phyloP scores from a whole-genome alignment of 2,888 invertebrate genomes.

The Orthosia cruda region DNA sequence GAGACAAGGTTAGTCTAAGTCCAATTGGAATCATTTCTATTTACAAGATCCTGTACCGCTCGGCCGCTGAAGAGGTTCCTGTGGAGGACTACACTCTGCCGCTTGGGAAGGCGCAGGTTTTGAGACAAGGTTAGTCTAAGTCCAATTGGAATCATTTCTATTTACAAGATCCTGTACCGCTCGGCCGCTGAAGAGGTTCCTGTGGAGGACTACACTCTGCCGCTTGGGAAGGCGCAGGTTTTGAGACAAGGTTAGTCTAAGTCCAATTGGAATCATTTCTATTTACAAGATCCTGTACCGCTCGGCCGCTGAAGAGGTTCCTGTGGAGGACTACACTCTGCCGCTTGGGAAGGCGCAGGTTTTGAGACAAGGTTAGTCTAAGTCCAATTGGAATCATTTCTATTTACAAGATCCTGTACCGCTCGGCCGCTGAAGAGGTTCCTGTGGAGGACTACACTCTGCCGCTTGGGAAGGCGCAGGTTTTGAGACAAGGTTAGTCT shows the following conservation, averaged over 20 bases:
- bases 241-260: conserved; percentile 93
- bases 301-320: conserved; percentile 98
- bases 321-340: conserved; percentile 94
- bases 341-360: conserved; percentile 98
- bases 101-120: conserved; percentile 97
- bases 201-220: conserved; percentile 94
- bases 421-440: conserved; percentile 98
- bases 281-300: conserved; percentile 98
- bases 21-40: too few relatives aligned
- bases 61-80: conserved; percentile 98
- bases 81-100: conserved; percentile 94
- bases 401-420: conserved; percentile 98
- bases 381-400: too few relatives aligned
- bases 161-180: conserved; percentile 98
- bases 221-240: conserved; percentile 97
- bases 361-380: conserved; percentile 93
- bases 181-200: conserved; percentile 99
- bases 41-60: conserved; percentile 98
- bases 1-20: conserved; percentile 92
- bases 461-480: conserved; percentile 97
- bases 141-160: too few relatives aligned
- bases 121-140: conserved; percentile 93
- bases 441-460: conserved; percentile 95
- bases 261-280: too few relatives aligned
- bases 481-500: conserved; percentile 94